These are phyloP conservation scores for Eriocheir sinensis DNA, from an alignment of 1,140 invertebrate species.

Conservation along the genomic window DNA sequence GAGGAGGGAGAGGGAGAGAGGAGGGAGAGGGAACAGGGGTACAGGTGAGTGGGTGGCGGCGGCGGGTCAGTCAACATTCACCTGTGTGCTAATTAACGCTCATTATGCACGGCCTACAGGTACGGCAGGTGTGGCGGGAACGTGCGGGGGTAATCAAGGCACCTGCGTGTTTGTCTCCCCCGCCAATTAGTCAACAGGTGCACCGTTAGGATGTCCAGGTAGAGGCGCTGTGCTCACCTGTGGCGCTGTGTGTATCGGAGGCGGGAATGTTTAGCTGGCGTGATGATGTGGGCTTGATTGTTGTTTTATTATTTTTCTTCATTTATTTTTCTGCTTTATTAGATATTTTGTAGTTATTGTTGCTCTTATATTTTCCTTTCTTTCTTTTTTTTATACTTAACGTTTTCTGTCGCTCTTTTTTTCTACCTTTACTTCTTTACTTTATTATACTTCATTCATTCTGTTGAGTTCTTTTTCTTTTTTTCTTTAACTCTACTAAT, in stretches of 20 bases:
- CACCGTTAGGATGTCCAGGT: background rate
- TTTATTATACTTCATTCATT: background rate
- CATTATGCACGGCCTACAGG: conserved; percentile 20
- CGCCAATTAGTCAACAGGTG: conserved; percentile 24
- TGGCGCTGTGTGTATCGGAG: no score
- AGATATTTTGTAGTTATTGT: no score
- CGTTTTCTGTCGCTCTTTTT: background rate
- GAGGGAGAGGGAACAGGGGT: background rate
- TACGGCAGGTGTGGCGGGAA: background rate
- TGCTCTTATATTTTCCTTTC: no score
- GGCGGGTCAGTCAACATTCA: background rate
- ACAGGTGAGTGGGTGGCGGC: background rate
- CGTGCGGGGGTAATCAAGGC: no score
- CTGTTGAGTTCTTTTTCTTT: background rate
- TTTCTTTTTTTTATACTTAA: background rate
- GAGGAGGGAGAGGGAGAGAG: background rate
- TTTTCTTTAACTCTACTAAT: no score
- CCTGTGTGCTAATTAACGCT: conserved; percentile 1
- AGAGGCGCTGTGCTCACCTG: background rate
- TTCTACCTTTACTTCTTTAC: background rate
- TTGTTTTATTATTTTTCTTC: background rate
- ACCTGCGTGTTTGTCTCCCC: no score
- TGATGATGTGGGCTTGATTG: no score
- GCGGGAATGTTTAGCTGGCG: background rate
- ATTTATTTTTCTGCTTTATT: background rate